Conservation (phyloP, 2,113 vertebrate genomes). For the Alexandromys fortis region DNA sequence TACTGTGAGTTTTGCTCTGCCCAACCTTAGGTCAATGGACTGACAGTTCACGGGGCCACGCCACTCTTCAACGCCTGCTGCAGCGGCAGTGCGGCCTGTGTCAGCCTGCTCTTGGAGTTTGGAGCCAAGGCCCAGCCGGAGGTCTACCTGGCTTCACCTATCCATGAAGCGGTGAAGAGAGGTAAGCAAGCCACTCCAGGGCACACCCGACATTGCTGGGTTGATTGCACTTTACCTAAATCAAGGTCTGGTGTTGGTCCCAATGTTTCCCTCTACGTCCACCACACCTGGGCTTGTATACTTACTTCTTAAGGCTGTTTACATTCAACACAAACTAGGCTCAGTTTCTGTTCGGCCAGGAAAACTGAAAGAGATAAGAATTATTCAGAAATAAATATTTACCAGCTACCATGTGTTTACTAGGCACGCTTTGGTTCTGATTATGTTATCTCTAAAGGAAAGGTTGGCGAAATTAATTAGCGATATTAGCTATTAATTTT, state of each 20-base stretch:
- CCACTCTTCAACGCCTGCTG: conserved; percentile 93
- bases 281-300: neutral
- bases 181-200: conserved; percentile 81
- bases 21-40: conserved; percentile 87
- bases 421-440: neutral
- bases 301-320: conserved; percentile 28
- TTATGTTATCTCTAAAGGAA: conserved; percentile 45
- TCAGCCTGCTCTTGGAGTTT: conserved; percentile 89
- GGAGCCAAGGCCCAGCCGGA: conserved; percentile 83
- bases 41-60: conserved; percentile 90
- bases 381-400: conserved; percentile 27
- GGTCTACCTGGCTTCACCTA: conserved; percentile 87
- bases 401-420: neutral
- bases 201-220: neutral
- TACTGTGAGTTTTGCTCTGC: conserved; percentile 42
- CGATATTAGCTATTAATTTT: neutral
- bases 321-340: conserved; percentile 15
- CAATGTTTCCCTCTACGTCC: neutral
- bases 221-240: neutral
- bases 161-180: conserved; percentile 92
- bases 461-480: conserved; percentile 16
- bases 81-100: conserved; percentile 90
- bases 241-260: neutral
- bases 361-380: neutral
- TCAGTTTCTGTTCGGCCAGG: conserved; percentile 19